Conservation (phyloP, 2,888 invertebrate species). For the Leucoptera coffeella region DNA sequence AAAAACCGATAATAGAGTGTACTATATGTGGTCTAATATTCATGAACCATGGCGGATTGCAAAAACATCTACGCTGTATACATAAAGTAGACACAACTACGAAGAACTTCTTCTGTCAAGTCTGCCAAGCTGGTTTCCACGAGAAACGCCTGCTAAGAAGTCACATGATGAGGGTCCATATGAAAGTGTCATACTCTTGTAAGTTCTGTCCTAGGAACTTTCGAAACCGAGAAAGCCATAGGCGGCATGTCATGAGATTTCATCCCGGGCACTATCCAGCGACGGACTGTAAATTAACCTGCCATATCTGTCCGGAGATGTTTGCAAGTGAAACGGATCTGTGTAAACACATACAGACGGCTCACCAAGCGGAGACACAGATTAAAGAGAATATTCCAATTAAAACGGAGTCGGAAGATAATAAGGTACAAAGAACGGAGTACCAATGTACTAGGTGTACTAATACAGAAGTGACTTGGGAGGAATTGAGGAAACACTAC, state of each 20-base stretch:
- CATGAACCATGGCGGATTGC: slow-evolving; percentile 26
- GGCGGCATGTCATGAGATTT: slow-evolving; percentile 27
- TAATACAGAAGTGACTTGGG: slow-evolving; percentile 19
- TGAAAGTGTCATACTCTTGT: slow-evolving; percentile 33
- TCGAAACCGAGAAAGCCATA: slow-evolving; percentile 32
- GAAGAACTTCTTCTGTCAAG: slow-evolving; percentile 25
- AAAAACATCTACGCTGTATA: slow-evolving; percentile 28
- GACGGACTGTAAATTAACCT: slow-evolving; percentile 15
- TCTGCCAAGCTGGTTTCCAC: slow-evolving; percentile 33
- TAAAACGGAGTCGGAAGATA: slow-evolving; percentile 19
- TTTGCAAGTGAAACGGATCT: slow-evolving; percentile 33
- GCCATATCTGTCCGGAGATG: slow-evolving; percentile 23
- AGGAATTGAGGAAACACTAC: slow-evolving; percentile 22
- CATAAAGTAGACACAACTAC: slow-evolving; percentile 25
- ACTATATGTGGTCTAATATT: slow-evolving; percentile 32
- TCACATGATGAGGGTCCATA: slow-evolving; percentile 31
- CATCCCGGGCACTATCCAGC: slow-evolving; percentile 14
- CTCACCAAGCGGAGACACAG: slow-evolving; percentile 11
- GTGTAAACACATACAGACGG: slow-evolving; percentile 23
- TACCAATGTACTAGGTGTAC: slow-evolving; percentile 35
- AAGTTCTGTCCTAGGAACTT: slow-evolving; percentile 26
- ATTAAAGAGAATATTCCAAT: slow-evolving; percentile 12
- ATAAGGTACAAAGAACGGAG: slow-evolving; percentile 3
- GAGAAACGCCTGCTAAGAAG: slow-evolving; percentile 29
- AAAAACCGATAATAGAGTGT: slow-evolving; percentile 25